A percentile compares a stretch with the other conserved stretches of the same genome.
Conservation (phyloP, 1,140 invertebrate species). For the Cecropterus lyciades region DNA sequence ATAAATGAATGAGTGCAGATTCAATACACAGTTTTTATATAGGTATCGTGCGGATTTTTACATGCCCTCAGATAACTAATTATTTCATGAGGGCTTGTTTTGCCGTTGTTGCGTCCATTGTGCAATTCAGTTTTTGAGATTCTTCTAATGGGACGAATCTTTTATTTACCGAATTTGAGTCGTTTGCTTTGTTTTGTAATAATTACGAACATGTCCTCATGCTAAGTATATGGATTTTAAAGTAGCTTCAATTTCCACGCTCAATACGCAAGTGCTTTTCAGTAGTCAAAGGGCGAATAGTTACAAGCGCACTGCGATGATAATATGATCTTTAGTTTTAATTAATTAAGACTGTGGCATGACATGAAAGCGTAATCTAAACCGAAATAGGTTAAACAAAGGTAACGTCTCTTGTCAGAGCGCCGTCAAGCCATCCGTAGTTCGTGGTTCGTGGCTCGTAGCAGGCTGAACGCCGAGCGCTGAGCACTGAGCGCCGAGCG, state of each 20-base stretch:
- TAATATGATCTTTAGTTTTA: slow-evolving; percentile 61
- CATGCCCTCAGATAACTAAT: slow-evolving; percentile 31
- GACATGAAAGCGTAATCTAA: slow-evolving; percentile 77
- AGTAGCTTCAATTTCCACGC: slow-evolving; percentile 31
- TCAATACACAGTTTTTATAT: slow-evolving; percentile 15
- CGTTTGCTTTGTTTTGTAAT: slow-evolving; percentile 28
- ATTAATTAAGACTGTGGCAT: slow-evolving; percentile 72
- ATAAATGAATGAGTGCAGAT: slow-evolving; percentile 44
- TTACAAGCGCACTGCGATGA: slow-evolving; percentile 29
- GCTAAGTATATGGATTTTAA: slow-evolving; percentile 25
- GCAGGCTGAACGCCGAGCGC: slow-evolving; percentile 35
- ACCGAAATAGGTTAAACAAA: slow-evolving; percentile 82
- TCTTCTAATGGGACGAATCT: slow-evolving; percentile 35
- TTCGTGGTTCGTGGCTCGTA: slow-evolving; percentile 39
- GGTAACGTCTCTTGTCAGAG: slow-evolving; percentile 53
- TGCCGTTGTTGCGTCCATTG: slow-evolving; percentile 33
- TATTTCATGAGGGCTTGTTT: slow-evolving; percentile 32
- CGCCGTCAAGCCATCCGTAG: slow-evolving; percentile 58
- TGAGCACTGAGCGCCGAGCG: slow-evolving; percentile 34
- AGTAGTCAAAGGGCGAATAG: slow-evolving; percentile 27
- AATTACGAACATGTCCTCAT: slow-evolving; percentile 24
- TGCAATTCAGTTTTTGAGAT: slow-evolving; percentile 32
- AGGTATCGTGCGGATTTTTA: slow-evolving; percentile 26
- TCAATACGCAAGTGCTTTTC: slow-evolving; percentile 22
- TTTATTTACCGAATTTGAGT: slow-evolving; percentile 35